phyloP scores from a whole-genome alignment of 2,888 invertebrate genomes.

The Agrotis clavis region DNA sequence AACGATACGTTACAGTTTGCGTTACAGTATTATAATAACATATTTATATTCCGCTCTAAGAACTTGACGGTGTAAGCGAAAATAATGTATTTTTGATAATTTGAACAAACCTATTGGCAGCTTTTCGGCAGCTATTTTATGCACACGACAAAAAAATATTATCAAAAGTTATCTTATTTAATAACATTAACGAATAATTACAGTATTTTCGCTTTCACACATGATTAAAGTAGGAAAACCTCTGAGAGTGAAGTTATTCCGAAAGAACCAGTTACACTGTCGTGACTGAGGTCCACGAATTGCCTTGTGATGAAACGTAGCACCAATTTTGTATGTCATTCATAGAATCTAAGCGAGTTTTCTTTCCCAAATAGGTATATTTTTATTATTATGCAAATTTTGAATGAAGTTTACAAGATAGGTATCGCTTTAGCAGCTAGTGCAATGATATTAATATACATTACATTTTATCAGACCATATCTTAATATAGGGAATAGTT shows the following conservation, averaged over 20 bases:
- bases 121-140: constrained; percentile 53
- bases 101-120: constrained; percentile 11
- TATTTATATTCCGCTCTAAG: constrained; percentile 57
- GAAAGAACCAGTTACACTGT: constrained; percentile 41
- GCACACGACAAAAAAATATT: neutral
- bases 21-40: constrained; percentile 72
- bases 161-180: neutral
- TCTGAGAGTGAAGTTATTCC: constrained; percentile 39
- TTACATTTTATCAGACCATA: constrained; percentile 70
- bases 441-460: constrained; percentile 78
- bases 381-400: constrained; percentile 79
- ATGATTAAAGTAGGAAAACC: constrained; percentile 34
- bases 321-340: constrained; percentile 83
- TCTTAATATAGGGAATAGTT: constrained; percentile 59
- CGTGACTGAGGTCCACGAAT: constrained; percentile 71
- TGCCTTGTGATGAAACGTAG: constrained; percentile 75
- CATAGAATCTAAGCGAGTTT: constrained; percentile 74
- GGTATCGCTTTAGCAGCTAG: constrained; percentile 87
- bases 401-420: constrained; percentile 78
- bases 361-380: constrained; percentile 77
- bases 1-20: constrained; percentile 64
- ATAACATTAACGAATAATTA: constrained; percentile 16
- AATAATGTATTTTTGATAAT: constrained; percentile 41
- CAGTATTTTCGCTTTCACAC: constrained; percentile 60
- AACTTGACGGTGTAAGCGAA: constrained; percentile 51